Evolutionary conservation across 2,797 vertebrate genomes (phyloP), one percentile per base, ranked within the genome.

Genomic region (Potorous gilbertii): DNA sequence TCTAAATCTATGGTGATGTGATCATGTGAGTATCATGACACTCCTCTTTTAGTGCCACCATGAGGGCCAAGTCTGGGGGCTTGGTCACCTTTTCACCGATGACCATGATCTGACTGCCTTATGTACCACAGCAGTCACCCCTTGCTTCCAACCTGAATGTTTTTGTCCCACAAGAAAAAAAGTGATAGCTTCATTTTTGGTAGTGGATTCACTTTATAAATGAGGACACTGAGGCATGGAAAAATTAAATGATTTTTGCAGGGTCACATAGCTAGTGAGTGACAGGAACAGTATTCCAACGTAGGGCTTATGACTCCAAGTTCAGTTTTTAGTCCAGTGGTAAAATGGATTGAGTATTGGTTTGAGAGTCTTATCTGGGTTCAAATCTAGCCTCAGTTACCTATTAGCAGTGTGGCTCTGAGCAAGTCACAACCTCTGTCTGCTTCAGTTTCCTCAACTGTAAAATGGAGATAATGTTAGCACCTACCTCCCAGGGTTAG

Each of bases 71-170:
- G 5, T 40, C 3, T 24, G n/a, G 66, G n/a, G 66, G 18, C 5
- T 40, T n/a, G 16, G 18, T 81, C 66, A 24, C 5, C 66, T 40
- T 81, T 5, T 81, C n/a, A 81, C 12, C 8, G 46, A 40, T 46
- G 46, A 46, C 16, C n/a, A 24, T 21, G 66, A 46, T 81, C 40
- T 40, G 6, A 81, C 3, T 40, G 18, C 18, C 66, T 40, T 21
- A 21, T 8, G 14, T 18, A 46, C 8, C n/a, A 0, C 8, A 1
- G 18, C 8, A 2, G 0, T 21, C 11, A 81, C 2, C 0, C 18
- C 5, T 21, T 81, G n/a, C n/a, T 21, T 46, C 74, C 18, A 27
- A 81, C 40, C 2, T 18, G 21, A 81, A 24, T 46, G 18, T 74
- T 74, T 66, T 74, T 74, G 74, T 18, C 18, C n/a, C n/a, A 40